Conservation (phyloP, 2,888 invertebrate genomes). For the Agonum fuliginosum region DNA sequence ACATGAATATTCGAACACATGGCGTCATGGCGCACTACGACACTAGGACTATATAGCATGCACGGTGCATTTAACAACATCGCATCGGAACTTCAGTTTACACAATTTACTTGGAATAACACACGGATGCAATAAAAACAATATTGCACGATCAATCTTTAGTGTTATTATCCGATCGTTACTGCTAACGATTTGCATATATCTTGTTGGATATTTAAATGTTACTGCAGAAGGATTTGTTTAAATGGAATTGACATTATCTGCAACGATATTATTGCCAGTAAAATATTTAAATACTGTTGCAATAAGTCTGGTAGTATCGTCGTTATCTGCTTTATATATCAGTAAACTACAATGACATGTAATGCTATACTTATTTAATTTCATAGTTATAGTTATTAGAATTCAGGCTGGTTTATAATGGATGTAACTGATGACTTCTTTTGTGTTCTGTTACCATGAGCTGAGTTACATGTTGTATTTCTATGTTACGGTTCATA, state of each 20-base stretch:
- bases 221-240: constrained; percentile 23
- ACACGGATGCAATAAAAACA: constrained; percentile 49
- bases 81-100: constrained; percentile 49
- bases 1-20: constrained; percentile 55
- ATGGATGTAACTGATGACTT: too few species aligned
- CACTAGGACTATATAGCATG: constrained; percentile 50
- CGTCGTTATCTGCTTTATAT: too few species aligned
- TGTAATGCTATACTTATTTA: too few species aligned
- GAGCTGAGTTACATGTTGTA: too few species aligned
- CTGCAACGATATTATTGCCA: background rate
- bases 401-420: too few species aligned
- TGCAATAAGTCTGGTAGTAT: too few species aligned
- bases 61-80: constrained; percentile 55
- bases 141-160: constrained; percentile 58
- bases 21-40: constrained; percentile 24
- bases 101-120: constrained; percentile 56
- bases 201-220: constrained; percentile 26
- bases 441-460: too few species aligned
- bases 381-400: too few species aligned
- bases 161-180: constrained; percentile 38
- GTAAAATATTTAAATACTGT: too few species aligned
- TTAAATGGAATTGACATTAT: constrained; percentile 9
- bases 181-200: constrained; percentile 25
- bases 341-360: too few species aligned
- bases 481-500: too few species aligned